phyloP scores from a whole-genome alignment of 1,140 invertebrate genomes.

The Sarcophaga bullata region DNA sequence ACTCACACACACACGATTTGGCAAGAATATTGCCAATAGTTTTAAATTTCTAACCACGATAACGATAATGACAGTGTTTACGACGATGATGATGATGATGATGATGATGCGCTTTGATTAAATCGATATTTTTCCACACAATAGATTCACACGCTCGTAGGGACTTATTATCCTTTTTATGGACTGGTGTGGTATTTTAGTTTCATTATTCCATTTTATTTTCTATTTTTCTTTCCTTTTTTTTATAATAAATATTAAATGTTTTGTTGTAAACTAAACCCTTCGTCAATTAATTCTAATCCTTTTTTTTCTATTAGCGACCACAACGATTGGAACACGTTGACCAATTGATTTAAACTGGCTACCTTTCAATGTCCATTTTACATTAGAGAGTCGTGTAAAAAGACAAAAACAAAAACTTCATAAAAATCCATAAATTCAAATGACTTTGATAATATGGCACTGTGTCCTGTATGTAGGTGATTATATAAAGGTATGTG shows the following conservation, averaged over 20 bases:
- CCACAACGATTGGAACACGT: constrained; percentile 31
- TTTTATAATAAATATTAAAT: neutral
- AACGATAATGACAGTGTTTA: neutral
- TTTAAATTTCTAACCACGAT: no score
- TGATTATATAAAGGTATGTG: no score
- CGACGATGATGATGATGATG: neutral
- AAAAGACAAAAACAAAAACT: neutral
- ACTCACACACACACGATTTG: neutral
- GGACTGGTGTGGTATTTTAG: neutral
- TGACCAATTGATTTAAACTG: constrained; percentile 24
- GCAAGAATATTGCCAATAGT: no score
- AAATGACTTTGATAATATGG: neutral
- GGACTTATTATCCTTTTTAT: neutral
- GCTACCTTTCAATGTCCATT: neutral
- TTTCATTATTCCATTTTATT: neutral
- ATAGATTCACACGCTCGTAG: neutral
- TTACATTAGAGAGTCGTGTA: neutral
- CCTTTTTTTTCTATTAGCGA: neutral
- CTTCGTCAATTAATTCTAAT: neutral
- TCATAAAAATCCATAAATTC: constrained; percentile 22
- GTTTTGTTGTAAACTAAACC: neutral
- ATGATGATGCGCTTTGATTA: neutral
- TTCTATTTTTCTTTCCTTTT: neutral
- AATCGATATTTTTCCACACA: neutral
- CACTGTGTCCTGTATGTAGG: no score